Base-by-base conservation (phyloP, 2,888 invertebrate species). In the Ypsolopha scabrella region DNA sequence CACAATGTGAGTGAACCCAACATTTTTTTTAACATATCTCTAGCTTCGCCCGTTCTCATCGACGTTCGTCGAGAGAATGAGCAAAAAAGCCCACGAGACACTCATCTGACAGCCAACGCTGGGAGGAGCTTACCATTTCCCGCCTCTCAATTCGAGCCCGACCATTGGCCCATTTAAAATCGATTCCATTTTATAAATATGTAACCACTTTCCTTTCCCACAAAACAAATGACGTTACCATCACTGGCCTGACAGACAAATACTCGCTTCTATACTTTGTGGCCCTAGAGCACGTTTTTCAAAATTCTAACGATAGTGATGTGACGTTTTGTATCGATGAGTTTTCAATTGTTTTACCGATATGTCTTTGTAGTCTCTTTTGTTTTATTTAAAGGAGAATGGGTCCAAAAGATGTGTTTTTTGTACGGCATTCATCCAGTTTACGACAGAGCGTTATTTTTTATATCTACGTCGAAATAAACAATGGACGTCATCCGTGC, bases 131-230 rank as follows among this genome's bases (percentile, higher is more conserved):
- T 67, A 55, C 62, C 61, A 60, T 63, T 62, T 62, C 74, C 82
- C 83, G 83, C 83, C 83, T 76, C 72, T 70, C 58, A 57, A 64
- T 70, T 64, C 67, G 64, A 72, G 77, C 70, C 60, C 66, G 56
- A 61, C 78, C 74, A 86, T 86, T 86, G 85, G 85, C 75, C 68
- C 75, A 72, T 80, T 82, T 81, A 80, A 86, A 86, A 86, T 86
- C 85, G 85, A 85, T 86, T 83, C 77, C 82, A 80, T 83, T 85
- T 83, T 81, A 83, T 85, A 86, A 85, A 86, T 85, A 85, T 85
- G 81, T 83, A 83, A 83, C 83, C 81, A 74, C 80, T 83, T 81
- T 74, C 72, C 55, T 68, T 74, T 66, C 60, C 53, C 55, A 55
- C 70, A 61, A 54, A 52, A 55, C 56, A 58, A 63, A 72, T 50